phyloP scores from a whole-genome alignment of 2,888 invertebrate species.

The Apotomis betuletana region DNA sequence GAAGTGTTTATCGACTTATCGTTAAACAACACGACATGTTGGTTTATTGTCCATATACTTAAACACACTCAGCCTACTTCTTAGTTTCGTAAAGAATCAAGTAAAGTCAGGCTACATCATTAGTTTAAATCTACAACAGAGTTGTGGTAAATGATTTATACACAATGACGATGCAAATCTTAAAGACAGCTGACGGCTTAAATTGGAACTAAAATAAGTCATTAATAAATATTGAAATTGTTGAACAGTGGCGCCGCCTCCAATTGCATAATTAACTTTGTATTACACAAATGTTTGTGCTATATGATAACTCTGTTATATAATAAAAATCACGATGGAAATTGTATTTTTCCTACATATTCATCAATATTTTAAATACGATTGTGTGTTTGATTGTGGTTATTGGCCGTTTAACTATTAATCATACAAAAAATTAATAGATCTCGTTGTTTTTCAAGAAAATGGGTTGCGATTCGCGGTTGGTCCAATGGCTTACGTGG shows the following conservation, averaged over 20 bases:
- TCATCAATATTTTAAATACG: neutral
- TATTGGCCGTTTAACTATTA: too few relatives aligned
- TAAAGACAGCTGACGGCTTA: neutral
- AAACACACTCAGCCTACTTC: too few relatives aligned
- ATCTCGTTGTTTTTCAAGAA: too few relatives aligned
- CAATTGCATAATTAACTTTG: neutral
- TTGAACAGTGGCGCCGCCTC: neutral
- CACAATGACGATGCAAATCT: neutral
- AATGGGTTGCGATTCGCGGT: too few relatives aligned
- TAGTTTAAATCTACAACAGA: neutral
- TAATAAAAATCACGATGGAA: neutral
- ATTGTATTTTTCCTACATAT: neutral
- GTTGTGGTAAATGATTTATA: slow-evolving; percentile 8
- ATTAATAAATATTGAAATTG: neutral
- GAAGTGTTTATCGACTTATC: too few relatives aligned
- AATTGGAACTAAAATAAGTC: neutral
- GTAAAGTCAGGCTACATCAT: neutral
- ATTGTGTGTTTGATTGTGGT: neutral
- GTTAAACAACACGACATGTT: too few relatives aligned
- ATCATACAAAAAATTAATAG: too few relatives aligned
- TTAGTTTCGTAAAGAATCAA: neutral
- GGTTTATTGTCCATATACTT: too few relatives aligned
- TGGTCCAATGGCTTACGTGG: too few relatives aligned
- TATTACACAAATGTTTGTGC: neutral
- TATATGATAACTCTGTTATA: slow-evolving; percentile 7